These are phyloP conservation scores for Drosophila sucinea DNA, from an alignment of 1,140 invertebrate genomes.

Conservation along the genomic window DNA sequence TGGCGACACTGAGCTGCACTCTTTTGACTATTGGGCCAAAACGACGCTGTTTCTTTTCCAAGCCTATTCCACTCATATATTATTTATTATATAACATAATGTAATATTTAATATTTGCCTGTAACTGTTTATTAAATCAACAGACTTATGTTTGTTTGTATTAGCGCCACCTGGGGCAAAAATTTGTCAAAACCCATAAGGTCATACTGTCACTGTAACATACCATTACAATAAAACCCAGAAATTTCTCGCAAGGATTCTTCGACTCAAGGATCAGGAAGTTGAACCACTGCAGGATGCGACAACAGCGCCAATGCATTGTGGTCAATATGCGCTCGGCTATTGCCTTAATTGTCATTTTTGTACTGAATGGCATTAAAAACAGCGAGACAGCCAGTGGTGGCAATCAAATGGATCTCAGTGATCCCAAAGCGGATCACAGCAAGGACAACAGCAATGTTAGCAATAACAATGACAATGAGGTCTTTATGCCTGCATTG, in stretches of 20 bases:
- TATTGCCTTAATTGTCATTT: slow-evolving; percentile 81
- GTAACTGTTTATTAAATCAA: too few relatives aligned
- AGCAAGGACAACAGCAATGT: slow-evolving; percentile 63
- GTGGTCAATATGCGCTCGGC: slow-evolving; percentile 84
- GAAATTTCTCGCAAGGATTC: slow-evolving; percentile 1
- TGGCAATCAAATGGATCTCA: slow-evolving; percentile 62
- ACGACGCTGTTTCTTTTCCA: too few relatives aligned
- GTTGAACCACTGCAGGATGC: slow-evolving; percentile 28
- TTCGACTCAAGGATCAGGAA: neutral
- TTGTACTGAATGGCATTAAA: slow-evolving; percentile 83
- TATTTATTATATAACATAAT: too few relatives aligned
- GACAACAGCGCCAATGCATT: slow-evolving; percentile 73
- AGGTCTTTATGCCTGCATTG: slow-evolving; percentile 56
- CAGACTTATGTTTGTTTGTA: neutral
- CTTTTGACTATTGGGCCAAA: too few relatives aligned
- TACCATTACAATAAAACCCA: neutral
- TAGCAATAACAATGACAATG: slow-evolving; percentile 55
- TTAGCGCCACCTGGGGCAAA: neutral
- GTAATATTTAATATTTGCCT: too few relatives aligned
- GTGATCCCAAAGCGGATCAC: slow-evolving; percentile 54
- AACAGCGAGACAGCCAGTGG: slow-evolving; percentile 83
- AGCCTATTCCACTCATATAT: too few relatives aligned
- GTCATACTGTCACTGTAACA: neutral
- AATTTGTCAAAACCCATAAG: neutral
- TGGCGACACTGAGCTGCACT: too few relatives aligned